Evolutionary conservation across 2,113 vertebrate genomes (phyloP).

Genomic region (Orientallactaga bullata): DNA sequence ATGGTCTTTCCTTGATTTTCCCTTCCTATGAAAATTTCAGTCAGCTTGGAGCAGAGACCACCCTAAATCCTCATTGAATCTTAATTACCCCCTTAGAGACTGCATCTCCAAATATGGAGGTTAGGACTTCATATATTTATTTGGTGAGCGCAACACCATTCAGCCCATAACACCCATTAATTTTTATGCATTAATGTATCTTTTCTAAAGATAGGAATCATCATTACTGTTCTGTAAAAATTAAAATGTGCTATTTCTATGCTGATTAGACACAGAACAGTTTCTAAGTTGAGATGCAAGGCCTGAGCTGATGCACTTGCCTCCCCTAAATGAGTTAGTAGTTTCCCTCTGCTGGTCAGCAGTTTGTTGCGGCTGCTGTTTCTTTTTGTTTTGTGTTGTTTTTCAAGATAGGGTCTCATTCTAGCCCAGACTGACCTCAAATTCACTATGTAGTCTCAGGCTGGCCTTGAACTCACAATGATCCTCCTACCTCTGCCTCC

Average conservation of each 20-base stretch:
- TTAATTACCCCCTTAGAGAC: neutral
- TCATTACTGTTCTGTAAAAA: neutral
- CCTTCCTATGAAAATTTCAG: neutral
- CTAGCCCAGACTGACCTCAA: too few relatives aligned
- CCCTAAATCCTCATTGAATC: neutral
- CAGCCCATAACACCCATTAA: neutral
- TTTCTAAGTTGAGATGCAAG: constrained; percentile 10
- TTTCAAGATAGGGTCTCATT: too few relatives aligned
- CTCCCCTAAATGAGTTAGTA: neutral
- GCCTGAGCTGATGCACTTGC: neutral
- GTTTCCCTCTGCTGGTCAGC: neutral
- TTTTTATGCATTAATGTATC: neutral
- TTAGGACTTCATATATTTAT: neutral
- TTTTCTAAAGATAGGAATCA: neutral
- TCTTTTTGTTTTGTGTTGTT: too few relatives aligned
- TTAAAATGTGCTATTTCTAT: neutral
- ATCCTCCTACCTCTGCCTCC: too few relatives aligned
- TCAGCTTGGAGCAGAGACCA: neutral
- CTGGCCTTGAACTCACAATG: too few relatives aligned
- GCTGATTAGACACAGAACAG: neutral
- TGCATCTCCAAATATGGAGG: neutral
- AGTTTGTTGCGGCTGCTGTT: too few relatives aligned
- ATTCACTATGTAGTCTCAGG: too few relatives aligned
- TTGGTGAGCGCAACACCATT: neutral
- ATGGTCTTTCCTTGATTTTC: neutral